These are phyloP conservation scores for Myrmophylax atrothorax DNA, from an alignment of 2,113 vertebrate species.

Conservation along the genomic window DNA sequence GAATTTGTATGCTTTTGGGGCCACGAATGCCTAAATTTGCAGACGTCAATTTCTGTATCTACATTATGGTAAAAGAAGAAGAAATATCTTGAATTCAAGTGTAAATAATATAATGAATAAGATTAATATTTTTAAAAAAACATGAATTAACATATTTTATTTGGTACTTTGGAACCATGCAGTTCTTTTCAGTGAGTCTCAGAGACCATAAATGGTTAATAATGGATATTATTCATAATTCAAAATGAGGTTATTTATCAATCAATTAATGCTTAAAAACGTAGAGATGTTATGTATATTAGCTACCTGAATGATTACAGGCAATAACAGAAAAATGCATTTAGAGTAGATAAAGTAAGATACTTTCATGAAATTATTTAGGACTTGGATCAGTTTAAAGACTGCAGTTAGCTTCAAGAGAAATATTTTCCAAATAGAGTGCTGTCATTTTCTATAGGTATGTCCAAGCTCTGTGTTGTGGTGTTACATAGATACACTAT, in stretches of 20 bases:
- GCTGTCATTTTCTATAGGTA: neutral
- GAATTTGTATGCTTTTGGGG: neutral
- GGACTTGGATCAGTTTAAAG: neutral
- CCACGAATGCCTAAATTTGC: neutral
- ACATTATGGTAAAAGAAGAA: neutral
- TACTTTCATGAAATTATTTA: neutral
- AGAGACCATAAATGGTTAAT: neutral
- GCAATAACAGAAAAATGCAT: neutral
- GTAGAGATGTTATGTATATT: neutral
- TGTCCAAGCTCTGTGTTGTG: neutral
- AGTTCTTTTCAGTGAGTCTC: neutral
- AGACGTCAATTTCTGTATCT: neutral
- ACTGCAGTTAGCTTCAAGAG: neutral
- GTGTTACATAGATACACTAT: neutral
- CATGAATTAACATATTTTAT: neutral
- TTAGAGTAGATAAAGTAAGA: neutral
- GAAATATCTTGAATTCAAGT: neutral
- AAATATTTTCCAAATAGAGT: neutral
- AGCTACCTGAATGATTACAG: neutral
- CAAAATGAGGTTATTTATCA: neutral
- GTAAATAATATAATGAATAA: neutral
- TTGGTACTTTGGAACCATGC: neutral
- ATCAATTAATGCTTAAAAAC: neutral
- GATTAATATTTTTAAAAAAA: accelerated
- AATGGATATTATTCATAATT: neutral